Percentiles rank a stretch among this genome's conserved stretches.
phyloP scores from a whole-genome alignment of 2,113 vertebrate species.

The Ptilonorhynchus violaceus region DNA sequence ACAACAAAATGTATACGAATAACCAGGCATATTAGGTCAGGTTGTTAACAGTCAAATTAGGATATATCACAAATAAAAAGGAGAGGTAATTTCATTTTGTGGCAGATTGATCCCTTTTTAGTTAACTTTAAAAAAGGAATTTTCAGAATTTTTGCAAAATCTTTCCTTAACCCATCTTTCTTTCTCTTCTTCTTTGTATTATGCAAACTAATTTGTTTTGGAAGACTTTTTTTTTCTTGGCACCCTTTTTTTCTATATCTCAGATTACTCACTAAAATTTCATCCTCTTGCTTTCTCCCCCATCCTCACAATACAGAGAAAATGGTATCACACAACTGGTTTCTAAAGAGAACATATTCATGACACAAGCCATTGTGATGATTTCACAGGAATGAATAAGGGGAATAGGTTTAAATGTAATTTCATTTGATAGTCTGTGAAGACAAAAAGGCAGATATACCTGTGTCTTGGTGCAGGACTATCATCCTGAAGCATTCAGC shows the following conservation, averaged over 20 bases:
- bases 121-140: not conserved
- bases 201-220: not conserved
- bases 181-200: not conserved
- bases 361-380: not conserved
- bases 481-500: not conserved
- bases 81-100: not conserved
- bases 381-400: not conserved
- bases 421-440: not conserved
- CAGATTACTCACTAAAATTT: not conserved
- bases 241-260: not conserved
- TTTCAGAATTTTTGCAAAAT: not conserved
- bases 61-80: not conserved
- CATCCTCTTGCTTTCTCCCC: not conserved
- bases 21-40: not conserved
- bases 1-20: not conserved
- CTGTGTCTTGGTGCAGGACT: not conserved
- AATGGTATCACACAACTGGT: not conserved
- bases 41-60: not conserved
- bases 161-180: not conserved
- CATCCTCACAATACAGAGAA: not conserved
- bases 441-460: not conserved
- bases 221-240: not conserved
- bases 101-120: not conserved
- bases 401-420: not conserved
- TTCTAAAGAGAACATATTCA: not conserved